Conservation (phyloP, 2,113 vertebrate species). For the Festucalex cinctus region DNA sequence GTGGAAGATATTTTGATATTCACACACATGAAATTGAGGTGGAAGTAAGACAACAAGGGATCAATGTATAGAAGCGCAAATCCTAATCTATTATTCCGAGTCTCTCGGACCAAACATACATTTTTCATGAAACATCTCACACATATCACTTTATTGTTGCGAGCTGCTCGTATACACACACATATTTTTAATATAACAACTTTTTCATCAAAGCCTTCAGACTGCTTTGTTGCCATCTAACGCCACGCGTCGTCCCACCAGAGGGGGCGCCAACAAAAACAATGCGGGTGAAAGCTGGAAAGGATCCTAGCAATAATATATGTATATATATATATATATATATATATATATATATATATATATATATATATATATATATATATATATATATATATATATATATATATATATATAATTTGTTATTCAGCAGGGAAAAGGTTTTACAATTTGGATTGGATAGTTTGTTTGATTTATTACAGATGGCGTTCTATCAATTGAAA, state of each 20-base stretch:
- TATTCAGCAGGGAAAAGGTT: too few relatives aligned
- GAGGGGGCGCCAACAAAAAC: neutral
- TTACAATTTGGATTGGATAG: too few relatives aligned
- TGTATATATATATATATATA: too few relatives aligned
- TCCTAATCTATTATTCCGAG: slow-evolving; percentile 43
- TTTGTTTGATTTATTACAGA: too few relatives aligned
- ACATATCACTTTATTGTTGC: neutral
- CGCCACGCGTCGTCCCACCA: neutral
- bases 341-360: too few relatives aligned
- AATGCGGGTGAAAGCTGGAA: neutral
- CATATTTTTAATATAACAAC: neutral
- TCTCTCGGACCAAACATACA: slow-evolving; percentile 36
- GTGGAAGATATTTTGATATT: neutral
- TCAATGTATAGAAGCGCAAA: slow-evolving; percentile 24
- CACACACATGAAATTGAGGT: slow-evolving; percentile 3
- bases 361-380: too few relatives aligned
- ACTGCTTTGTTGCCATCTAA: neutral
- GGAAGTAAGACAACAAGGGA: neutral
- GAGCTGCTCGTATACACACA: neutral
- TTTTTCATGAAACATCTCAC: slow-evolving; percentile 38
- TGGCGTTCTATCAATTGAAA: too few relatives aligned
- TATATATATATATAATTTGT: too few relatives aligned
- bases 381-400: too few relatives aligned
- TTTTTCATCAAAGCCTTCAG: neutral
- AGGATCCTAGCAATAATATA: neutral